Evolutionary conservation across 1,140 invertebrate genomes (phyloP).

Genomic region (Eupristina koningsbergeri): DNA sequence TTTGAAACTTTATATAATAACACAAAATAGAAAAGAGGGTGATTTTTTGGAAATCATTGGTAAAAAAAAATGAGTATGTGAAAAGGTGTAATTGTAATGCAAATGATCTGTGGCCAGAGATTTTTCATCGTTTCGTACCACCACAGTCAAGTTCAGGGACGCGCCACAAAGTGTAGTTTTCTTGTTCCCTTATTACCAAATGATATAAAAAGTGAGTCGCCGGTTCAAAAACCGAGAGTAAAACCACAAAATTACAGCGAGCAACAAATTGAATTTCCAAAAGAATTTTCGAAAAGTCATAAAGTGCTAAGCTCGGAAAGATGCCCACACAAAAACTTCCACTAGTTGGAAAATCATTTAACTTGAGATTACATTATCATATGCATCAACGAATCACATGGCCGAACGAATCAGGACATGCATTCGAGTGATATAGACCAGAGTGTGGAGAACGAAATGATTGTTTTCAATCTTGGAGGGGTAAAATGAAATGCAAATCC

Average conservation of each 20-base stretch:
- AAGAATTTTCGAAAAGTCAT: conserved; percentile 29
- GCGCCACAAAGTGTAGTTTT: neutral
- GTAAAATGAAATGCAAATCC: conserved; percentile 44
- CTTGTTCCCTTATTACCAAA: neutral
- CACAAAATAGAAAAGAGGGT: too few species aligned
- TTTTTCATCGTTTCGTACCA: neutral
- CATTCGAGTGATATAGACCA: neutral
- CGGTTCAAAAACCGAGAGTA: neutral
- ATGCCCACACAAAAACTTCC: neutral
- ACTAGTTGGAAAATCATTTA: conserved; percentile 8
- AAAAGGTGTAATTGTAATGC: conserved; percentile 29
- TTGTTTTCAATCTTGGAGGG: conserved; percentile 42
- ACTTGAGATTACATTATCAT: conserved; percentile 48
- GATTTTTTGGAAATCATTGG: too few species aligned
- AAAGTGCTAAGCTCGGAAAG: neutral
- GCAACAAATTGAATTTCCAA: conserved; percentile 7
- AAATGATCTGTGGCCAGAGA: conserved; percentile 1
- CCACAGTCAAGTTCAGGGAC: conserved; percentile 15
- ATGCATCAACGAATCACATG: conserved; percentile 37
- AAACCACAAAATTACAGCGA: conserved; percentile 32
- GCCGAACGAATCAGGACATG: conserved; percentile 19
- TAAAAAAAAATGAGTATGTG: too few species aligned
- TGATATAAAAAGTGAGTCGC: neutral
- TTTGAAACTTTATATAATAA: neutral
- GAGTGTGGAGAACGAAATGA: conserved; percentile 39